Evolutionary conservation across 2,113 vertebrate species (phyloP).

Genomic region (Heterotilapia buettikoferi): DNA sequence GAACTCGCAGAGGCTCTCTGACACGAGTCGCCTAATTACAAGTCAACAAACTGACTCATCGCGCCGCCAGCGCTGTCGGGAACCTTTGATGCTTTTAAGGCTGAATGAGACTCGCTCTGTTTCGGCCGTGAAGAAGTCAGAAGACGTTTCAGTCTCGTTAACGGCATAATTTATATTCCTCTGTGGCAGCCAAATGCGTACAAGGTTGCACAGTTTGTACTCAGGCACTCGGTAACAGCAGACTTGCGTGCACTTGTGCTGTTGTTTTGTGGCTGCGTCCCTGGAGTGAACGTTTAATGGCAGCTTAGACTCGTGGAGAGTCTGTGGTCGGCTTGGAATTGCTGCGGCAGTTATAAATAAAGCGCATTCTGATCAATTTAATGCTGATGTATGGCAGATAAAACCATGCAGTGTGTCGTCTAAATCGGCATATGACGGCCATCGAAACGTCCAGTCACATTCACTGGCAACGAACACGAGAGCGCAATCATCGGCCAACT

Average conservation of each 20-base stretch:
- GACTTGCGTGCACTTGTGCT: not conserved
- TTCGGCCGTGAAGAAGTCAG: not conserved
- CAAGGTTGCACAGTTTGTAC: not conserved
- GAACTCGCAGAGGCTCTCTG: not conserved
- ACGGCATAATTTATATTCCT: not conserved
- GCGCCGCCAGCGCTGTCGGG: not conserved
- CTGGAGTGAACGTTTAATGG: not conserved
- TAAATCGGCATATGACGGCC: not conserved
- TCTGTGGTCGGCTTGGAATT: not conserved
- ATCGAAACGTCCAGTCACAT: not conserved
- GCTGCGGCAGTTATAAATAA: not conserved
- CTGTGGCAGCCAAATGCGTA: not conserved
- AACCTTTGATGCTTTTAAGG: not conserved
- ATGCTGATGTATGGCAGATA: not conserved
- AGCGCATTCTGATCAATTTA: not conserved
- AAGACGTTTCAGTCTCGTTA: not conserved
- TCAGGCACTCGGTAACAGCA: not conserved
- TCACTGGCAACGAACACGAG: not conserved
- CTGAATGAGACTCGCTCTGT: not conserved
- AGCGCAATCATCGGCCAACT: not conserved
- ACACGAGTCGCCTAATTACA: not conserved
- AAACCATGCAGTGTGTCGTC: not conserved
- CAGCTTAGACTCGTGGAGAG: not conserved
- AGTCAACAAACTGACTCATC: not conserved
- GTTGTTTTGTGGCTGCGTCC: not conserved